phyloP scores from a whole-genome alignment of 2,113 vertebrate genomes.

The Chinchilla lanigera region DNA sequence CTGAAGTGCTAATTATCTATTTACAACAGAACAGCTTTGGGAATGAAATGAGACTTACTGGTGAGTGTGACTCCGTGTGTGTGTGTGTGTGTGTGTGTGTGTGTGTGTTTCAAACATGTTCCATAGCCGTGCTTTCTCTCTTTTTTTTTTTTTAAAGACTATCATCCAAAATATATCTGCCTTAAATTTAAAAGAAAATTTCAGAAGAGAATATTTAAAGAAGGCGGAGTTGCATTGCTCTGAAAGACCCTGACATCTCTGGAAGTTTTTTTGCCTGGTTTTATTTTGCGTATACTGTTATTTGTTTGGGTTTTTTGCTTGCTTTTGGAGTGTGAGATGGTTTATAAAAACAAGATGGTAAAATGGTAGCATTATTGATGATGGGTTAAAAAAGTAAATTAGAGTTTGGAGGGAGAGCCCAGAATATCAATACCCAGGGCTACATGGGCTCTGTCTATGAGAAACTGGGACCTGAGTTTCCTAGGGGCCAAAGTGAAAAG shows the following conservation, averaged over 20 bases:
- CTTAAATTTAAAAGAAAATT: constrained; percentile 12
- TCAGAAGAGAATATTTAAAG: background rate
- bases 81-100: constrained; percentile 67
- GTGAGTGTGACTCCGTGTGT: constrained; percentile 66
- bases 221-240: background rate
- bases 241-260: background rate
- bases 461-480: constrained; percentile 17
- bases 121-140: background rate
- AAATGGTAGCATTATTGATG: background rate
- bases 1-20: constrained; percentile 84
- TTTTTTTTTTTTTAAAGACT: background rate
- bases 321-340: background rate
- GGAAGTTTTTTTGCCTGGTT: background rate
- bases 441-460: accelerated
- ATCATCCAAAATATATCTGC: background rate
- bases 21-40: constrained; percentile 82
- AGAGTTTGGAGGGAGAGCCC: background rate
- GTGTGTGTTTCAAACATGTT: constrained; percentile 70
- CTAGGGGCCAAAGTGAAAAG: constrained; percentile 10
- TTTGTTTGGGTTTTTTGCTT: background rate
- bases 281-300: background rate
- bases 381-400: background rate
- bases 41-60: constrained; percentile 76
- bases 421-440: background rate
- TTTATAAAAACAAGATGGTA: background rate